Evolutionary conservation across 2,888 invertebrate species (phyloP).

Genomic region (Oxytorus armatus): DNA sequence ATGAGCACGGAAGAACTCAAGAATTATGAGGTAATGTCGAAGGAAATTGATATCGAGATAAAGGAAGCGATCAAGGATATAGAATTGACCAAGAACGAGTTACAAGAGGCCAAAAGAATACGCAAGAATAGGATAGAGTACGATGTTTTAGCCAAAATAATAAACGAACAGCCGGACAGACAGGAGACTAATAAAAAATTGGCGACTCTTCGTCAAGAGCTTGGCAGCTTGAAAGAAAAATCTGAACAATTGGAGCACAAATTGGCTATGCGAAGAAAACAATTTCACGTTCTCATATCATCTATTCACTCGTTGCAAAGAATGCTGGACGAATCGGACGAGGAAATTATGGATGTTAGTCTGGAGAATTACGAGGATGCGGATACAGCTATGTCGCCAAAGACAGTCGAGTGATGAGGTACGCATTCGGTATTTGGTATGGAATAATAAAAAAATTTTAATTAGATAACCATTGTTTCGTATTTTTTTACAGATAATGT

Average conservation of each 20-base stretch:
- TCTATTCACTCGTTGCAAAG: constrained; percentile 94
- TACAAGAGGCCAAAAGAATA: constrained; percentile 93
- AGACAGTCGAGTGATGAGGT: constrained; percentile 56
- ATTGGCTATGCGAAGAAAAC: constrained; percentile 93
- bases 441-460: not conserved
- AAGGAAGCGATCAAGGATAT: constrained; percentile 92
- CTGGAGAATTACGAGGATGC: constrained; percentile 84
- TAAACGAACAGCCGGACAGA: constrained; percentile 95
- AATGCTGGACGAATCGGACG: constrained; percentile 90
- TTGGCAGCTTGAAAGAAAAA: constrained; percentile 88
- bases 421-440: not conserved
- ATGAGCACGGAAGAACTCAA: constrained; percentile 94
- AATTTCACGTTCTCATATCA: constrained; percentile 94
- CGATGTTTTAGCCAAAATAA: constrained; percentile 95
- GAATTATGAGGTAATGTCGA: constrained; percentile 92
- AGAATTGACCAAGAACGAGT: constrained; percentile 91
- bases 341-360: constrained; percentile 86
- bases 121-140: constrained; percentile 97
- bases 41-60: constrained; percentile 92
- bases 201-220: constrained; percentile 89
- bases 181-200: constrained; percentile 91
- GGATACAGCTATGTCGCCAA: constrained; percentile 74
- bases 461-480: too few species aligned
- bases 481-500: too few species aligned
- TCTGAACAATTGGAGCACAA: constrained; percentile 91